These are phyloP conservation scores for Xestia ashworthii DNA, from an alignment of 2,888 invertebrate genomes.

Conservation along the genomic window DNA sequence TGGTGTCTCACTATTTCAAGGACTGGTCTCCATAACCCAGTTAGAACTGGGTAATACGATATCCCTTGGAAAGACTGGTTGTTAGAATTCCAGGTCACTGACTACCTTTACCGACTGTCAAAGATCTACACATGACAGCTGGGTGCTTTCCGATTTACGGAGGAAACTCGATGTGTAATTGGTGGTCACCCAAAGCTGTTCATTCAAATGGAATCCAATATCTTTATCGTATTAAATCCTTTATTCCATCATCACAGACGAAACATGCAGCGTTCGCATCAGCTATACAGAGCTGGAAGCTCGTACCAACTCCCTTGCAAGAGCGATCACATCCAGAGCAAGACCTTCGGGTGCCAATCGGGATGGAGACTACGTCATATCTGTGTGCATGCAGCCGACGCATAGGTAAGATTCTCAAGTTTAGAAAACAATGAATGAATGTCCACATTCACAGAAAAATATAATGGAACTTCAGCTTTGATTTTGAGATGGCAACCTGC, in stretches of 20 bases:
- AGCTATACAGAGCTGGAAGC: slow-evolving; percentile 90
- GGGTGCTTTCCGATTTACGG: not conserved
- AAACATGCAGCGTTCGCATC: slow-evolving; percentile 75
- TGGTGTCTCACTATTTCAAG: not conserved
- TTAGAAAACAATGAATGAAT: not conserved
- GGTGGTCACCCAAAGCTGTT: not conserved
- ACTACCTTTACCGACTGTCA: not conserved
- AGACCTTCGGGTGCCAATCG: slow-evolving; percentile 86
- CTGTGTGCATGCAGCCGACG: slow-evolving; percentile 95
- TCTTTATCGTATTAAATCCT: not conserved
- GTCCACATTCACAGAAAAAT: not conserved
- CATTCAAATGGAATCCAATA: not conserved
- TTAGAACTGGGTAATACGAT: too few species aligned
- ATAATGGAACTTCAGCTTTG: not conserved
- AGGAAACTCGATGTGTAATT: not conserved
- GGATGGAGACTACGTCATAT: slow-evolving; percentile 94
- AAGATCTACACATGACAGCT: not conserved
- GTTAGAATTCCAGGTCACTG: not conserved
- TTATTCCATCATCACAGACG: slow-evolving; percentile 74
- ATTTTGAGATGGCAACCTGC: not conserved
- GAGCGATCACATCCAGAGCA: slow-evolving; percentile 87
- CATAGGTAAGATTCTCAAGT: slow-evolving; percentile 86
- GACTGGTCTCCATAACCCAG: too few species aligned
- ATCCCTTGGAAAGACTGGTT: not conserved
- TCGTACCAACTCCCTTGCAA: slow-evolving; percentile 90